Percentiles rank a stretch among this genome's conserved stretches.
Conservation (phyloP, 2,797 vertebrate genomes). For the Arremon brunneinucha region DNA sequence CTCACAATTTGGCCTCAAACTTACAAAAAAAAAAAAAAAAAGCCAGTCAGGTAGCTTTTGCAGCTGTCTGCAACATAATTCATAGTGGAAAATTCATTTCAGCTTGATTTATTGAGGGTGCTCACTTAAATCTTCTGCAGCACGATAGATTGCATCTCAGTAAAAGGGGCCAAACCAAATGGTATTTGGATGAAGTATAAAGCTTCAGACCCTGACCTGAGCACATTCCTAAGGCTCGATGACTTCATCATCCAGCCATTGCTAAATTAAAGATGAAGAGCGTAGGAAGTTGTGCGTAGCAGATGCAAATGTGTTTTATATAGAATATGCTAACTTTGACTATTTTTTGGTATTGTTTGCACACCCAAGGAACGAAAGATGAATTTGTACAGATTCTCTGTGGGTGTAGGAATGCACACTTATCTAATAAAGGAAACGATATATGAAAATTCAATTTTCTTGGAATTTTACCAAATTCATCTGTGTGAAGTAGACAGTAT, state of each 20-base stretch:
- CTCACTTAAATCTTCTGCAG: constrained; percentile 31
- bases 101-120: constrained; percentile 30
- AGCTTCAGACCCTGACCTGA: constrained; percentile 40
- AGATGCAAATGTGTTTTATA: constrained; percentile 32
- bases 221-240: background rate
- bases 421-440: constrained; percentile 5
- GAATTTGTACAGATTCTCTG: constrained; percentile 22
- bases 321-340: constrained; percentile 1
- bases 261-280: constrained; percentile 45
- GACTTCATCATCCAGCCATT: constrained; percentile 45
- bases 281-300: background rate
- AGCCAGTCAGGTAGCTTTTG: background rate
- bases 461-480: background rate
- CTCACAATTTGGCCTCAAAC: background rate
- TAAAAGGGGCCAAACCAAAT: constrained; percentile 47
- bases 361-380: background rate
- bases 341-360: constrained; percentile 29
- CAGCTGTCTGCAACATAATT: constrained; percentile 13
- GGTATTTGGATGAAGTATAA: constrained; percentile 57
- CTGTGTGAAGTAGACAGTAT: background rate
- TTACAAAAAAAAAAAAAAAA: background rate
- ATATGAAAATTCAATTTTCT: constrained; percentile 7
- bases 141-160: constrained; percentile 19
- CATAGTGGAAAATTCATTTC: constrained; percentile 15
- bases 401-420: constrained; percentile 2